phyloP scores from a whole-genome alignment of 2,888 invertebrate species.

The Panzeria rudis region DNA sequence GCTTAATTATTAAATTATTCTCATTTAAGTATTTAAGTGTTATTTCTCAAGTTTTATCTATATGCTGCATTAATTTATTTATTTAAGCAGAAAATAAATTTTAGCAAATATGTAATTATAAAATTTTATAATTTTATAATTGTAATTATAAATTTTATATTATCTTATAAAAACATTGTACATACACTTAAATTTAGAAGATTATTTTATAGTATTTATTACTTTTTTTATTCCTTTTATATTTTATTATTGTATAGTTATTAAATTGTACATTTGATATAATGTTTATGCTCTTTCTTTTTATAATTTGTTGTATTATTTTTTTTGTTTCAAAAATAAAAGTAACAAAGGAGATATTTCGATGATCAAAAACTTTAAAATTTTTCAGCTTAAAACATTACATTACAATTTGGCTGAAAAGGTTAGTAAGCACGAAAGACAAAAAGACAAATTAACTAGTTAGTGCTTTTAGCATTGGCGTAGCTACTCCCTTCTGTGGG shows the following conservation, averaged over 20 bases:
- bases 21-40: constrained; percentile 32
- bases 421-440: too few relatives aligned
- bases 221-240: constrained; percentile 3
- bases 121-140: too few relatives aligned
- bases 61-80: constrained; percentile 26
- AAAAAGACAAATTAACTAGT: too few relatives aligned
- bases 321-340: neutral
- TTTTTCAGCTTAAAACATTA: too few relatives aligned
- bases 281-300: constrained; percentile 1
- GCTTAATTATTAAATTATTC: constrained; percentile 30
- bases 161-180: constrained; percentile 13
- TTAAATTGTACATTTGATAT: constrained; percentile 58
- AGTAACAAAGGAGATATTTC: too few relatives aligned
- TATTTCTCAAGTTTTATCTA: neutral
- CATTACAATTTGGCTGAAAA: too few relatives aligned
- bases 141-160: neutral
- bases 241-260: constrained; percentile 52
- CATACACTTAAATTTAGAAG: constrained; percentile 21
- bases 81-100: constrained; percentile 19
- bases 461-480: too few relatives aligned
- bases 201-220: neutral
- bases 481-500: too few relatives aligned
- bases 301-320: neutral
- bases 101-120: neutral
- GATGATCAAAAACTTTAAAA: too few relatives aligned